These are phyloP conservation scores for Diprion similis DNA, from an alignment of 1,140 invertebrate genomes.

Conservation along the genomic window DNA sequence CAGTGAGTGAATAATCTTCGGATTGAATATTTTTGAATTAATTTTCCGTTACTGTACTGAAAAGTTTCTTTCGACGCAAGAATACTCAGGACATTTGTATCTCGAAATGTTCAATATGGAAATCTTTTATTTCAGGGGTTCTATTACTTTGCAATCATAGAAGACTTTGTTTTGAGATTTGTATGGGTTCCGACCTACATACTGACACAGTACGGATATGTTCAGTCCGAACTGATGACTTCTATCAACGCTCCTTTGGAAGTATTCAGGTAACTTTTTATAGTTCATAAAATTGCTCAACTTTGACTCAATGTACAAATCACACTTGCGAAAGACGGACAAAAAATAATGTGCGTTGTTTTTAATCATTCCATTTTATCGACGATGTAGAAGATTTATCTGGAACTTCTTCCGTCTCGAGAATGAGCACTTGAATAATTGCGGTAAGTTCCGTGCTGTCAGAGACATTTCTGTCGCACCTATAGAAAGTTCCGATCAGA, in stretches of 20 bases:
- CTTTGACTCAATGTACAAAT: not conserved
- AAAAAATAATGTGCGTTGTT: not conserved
- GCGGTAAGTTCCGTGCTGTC: constrained; percentile 98
- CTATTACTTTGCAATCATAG: constrained; percentile 97
- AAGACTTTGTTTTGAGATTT: constrained; percentile 94
- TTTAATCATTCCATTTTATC: too few relatives aligned
- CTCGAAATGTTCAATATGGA: constrained; percentile 24
- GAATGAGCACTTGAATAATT: constrained; percentile 99
- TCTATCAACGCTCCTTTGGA: constrained; percentile 91
- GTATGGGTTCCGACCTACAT: constrained; percentile 90
- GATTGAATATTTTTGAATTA: constrained; percentile 25
- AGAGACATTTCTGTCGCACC: constrained; percentile 85
- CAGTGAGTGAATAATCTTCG: constrained; percentile 54
- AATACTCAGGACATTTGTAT: constrained; percentile 46
- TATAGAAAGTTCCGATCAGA: constrained; percentile 67
- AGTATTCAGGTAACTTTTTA: constrained; percentile 81
- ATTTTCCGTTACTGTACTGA: constrained; percentile 18
- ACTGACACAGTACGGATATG: constrained; percentile 81
- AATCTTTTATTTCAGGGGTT: constrained; percentile 72
- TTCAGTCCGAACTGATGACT: constrained; percentile 85
- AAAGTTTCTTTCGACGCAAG: constrained; percentile 41
- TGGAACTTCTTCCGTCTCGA: constrained; percentile 99
- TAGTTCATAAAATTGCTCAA: not conserved
- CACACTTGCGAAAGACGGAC: not conserved
- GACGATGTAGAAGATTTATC: constrained; percentile 85